A percentile compares a stretch with the other conserved stretches of the same genome.
Evolutionary conservation across 2,888 invertebrate genomes (phyloP).

Genomic region (Dryadula phaetusa): DNA sequence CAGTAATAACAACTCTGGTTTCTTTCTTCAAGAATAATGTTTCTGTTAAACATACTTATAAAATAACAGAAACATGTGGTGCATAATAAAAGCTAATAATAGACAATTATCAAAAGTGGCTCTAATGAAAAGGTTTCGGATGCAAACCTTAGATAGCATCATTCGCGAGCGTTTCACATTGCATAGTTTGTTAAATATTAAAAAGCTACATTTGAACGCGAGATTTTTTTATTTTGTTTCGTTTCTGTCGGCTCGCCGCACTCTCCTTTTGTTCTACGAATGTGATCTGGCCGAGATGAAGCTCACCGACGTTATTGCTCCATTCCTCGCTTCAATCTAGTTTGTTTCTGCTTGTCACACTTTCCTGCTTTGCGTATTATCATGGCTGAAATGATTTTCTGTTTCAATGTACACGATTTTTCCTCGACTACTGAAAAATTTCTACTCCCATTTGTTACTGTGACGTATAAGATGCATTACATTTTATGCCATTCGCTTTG

Average conservation of each 20-base stretch:
- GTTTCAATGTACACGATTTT: constrained; percentile 54
- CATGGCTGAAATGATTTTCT: constrained; percentile 65
- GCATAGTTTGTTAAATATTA: constrained; percentile 73
- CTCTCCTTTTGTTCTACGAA: constrained; percentile 77
- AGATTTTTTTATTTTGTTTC: constrained; percentile 67
- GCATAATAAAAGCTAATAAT: constrained; percentile 30
- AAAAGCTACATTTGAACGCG: constrained; percentile 74
- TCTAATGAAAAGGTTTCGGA: constrained; percentile 29
- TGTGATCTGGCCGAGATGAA: constrained; percentile 81
- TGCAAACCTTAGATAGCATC: constrained; percentile 48
- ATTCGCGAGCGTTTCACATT: constrained; percentile 59
- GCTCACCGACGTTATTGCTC: constrained; percentile 73
- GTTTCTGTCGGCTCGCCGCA: constrained; percentile 64
- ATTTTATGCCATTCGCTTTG: constrained; percentile 65
- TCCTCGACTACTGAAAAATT: constrained; percentile 55
- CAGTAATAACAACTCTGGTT: neutral
- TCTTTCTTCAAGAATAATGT: neutral
- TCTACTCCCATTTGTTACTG: constrained; percentile 65
- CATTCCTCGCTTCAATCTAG: constrained; percentile 70
- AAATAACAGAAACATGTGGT: neutral
- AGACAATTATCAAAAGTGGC: constrained; percentile 28
- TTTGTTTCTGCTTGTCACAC: constrained; percentile 70
- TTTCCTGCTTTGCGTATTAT: constrained; percentile 65
- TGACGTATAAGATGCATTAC: constrained; percentile 67
- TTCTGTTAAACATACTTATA: neutral